A percentile compares a stretch with the other conserved stretches of the same genome.
Conservation (phyloP, 1,140 invertebrate genomes). For the Sminthurinus signatus region DNA sequence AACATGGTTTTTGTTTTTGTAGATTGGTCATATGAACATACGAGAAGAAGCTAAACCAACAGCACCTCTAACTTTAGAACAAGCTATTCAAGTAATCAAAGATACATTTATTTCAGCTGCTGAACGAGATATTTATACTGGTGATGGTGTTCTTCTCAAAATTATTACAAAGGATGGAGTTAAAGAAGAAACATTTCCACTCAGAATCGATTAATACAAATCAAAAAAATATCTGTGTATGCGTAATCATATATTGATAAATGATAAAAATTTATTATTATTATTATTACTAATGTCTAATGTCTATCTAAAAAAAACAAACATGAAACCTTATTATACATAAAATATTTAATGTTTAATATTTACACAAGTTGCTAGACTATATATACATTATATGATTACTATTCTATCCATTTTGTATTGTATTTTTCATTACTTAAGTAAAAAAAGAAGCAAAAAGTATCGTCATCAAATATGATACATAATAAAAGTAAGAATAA, state of each 20-base stretch:
- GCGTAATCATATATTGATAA: neutral
- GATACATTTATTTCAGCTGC: slow-evolving; percentile 95
- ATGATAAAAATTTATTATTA: no score
- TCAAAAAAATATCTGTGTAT: slow-evolving; percentile 15
- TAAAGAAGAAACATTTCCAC: slow-evolving; percentile 58
- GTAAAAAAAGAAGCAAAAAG: no score
- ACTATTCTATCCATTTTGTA: no score
- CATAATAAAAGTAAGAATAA: no score
- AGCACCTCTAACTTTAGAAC: slow-evolving; percentile 62
- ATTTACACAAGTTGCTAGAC: no score
- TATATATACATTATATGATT: no score
- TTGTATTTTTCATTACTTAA: no score
- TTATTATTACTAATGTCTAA: no score
- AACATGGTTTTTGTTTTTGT: slow-evolving; percentile 43
- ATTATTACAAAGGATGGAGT: slow-evolving; percentile 87
- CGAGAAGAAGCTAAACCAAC: slow-evolving; percentile 50
- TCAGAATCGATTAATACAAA: slow-evolving; percentile 78
- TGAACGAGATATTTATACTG: slow-evolving; percentile 95
- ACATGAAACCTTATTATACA: no score
- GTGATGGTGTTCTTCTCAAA: slow-evolving; percentile 82
- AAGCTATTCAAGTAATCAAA: slow-evolving; percentile 75
- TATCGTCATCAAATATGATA: no score
- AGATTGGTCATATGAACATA: slow-evolving; percentile 82
- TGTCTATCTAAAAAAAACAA: no score
- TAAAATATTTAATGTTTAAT: no score